A percentile compares a stretch with the other conserved stretches of the same genome.
Conservation (phyloP, 2,888 invertebrate genomes). For the Gandaritis pyraliata region DNA sequence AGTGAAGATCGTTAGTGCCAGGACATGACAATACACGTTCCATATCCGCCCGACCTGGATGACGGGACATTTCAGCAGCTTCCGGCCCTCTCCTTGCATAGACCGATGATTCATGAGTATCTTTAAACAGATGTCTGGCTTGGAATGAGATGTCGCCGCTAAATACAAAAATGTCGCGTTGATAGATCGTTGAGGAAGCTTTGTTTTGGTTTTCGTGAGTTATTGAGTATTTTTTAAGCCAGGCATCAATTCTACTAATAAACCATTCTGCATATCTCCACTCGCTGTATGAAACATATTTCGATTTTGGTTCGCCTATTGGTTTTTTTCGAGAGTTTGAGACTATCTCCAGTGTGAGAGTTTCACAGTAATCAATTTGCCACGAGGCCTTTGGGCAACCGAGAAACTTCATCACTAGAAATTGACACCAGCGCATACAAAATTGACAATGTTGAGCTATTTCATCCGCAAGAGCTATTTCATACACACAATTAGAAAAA, state of each 20-base stretch:
- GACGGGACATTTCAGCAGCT: constrained; percentile 58
- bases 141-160: constrained; percentile 30
- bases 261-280: too few species aligned
- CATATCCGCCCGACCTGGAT: constrained; percentile 61
- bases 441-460: not conserved
- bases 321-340: too few species aligned
- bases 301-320: too few species aligned
- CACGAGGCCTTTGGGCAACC: not conserved
- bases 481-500: constrained; percentile 17
- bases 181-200: constrained; percentile 24
- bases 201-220: constrained; percentile 1
- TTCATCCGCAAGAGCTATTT: not conserved
- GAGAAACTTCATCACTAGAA: not conserved
- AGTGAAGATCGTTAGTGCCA: constrained; percentile 46
- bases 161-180: constrained; percentile 31
- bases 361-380: too few species aligned
- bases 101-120: constrained; percentile 61
- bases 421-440: not conserved
- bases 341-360: too few species aligned
- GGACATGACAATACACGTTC: constrained; percentile 61
- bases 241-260: too few species aligned
- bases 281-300: too few species aligned
- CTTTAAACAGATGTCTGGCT: constrained; percentile 44
- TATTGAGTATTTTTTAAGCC: not conserved
- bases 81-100: constrained; percentile 51